These are phyloP conservation scores for Drosophila funebris DNA, from an alignment of 1,140 invertebrate genomes.

Conservation along the genomic window DNA sequence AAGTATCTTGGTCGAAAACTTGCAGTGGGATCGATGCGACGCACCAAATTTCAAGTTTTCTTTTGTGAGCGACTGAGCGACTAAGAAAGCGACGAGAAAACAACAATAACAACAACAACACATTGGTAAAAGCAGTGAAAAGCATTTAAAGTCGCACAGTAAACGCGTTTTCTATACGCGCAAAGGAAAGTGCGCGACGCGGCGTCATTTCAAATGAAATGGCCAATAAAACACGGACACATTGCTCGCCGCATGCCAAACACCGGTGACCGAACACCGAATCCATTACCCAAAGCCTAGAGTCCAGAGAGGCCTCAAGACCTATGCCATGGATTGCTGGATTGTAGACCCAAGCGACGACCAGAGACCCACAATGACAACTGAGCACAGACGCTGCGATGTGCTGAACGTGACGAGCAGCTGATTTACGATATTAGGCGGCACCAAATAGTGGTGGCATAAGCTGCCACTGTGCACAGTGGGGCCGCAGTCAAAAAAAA, in stretches of 20 bases:
- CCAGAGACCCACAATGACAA: constrained; percentile 33
- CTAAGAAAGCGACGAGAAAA: constrained; percentile 67
- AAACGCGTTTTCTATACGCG: constrained; percentile 56
- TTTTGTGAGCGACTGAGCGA: constrained; percentile 64
- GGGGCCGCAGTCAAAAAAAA: background rate
- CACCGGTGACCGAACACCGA: constrained; percentile 14
- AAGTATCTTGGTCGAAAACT: constrained; percentile 62
- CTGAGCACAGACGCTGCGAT: constrained; percentile 16
- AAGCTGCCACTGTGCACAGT: constrained; percentile 23
- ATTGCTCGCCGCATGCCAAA: constrained; percentile 58
- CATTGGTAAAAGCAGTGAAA: constrained; percentile 63
- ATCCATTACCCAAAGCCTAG: constrained; percentile 9
- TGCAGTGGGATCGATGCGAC: constrained; percentile 59
- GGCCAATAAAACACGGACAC: constrained; percentile 66
- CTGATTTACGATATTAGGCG: constrained; percentile 73
- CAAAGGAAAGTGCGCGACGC: constrained; percentile 70
- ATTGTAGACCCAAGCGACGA: constrained; percentile 28
- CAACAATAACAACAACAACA: constrained; percentile 19
- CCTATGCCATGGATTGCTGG: background rate
- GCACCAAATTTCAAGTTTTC: constrained; percentile 75
- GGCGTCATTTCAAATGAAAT: constrained; percentile 60
- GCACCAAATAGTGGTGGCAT: constrained; percentile 23
- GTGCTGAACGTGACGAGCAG: constrained; percentile 59
- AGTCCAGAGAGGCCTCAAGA: constrained; percentile 17
- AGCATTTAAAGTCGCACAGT: constrained; percentile 52